Conservation (phyloP, 2,888 invertebrate species). For the Ferrisia virgata region DNA sequence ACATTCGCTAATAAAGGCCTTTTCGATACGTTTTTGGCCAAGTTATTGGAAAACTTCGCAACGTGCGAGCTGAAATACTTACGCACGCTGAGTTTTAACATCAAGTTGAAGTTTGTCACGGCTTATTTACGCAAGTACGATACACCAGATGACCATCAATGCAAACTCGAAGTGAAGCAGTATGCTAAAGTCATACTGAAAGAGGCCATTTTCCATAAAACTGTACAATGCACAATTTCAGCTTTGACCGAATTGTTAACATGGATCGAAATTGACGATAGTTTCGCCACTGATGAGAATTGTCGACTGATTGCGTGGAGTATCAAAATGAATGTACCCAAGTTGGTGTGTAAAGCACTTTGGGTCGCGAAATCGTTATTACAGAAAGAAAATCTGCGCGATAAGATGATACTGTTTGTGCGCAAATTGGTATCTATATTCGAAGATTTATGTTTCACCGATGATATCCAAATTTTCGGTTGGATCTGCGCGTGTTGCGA, state of each 20-base stretch:
- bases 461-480: neutral
- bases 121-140: neutral
- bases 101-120: neutral
- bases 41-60: neutral
- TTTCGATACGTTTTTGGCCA: neutral
- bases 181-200: neutral
- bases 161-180: neutral
- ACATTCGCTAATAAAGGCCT: neutral
- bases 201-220: neutral
- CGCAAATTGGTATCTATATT: neutral
- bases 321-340: neutral
- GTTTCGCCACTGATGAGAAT: neutral
- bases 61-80: neutral
- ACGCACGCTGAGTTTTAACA: neutral
- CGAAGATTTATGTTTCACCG: neutral
- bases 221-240: neutral
- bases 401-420: neutral
- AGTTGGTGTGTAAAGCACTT: neutral
- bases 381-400: neutral
- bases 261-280: neutral
- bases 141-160: neutral
- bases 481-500: neutral
- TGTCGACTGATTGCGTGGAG: neutral
- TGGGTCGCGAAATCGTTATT: neutral
- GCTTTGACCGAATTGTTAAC: neutral